Conservation (phyloP, 2,797 vertebrate genomes). For the Tamandua tetradactyla region DNA sequence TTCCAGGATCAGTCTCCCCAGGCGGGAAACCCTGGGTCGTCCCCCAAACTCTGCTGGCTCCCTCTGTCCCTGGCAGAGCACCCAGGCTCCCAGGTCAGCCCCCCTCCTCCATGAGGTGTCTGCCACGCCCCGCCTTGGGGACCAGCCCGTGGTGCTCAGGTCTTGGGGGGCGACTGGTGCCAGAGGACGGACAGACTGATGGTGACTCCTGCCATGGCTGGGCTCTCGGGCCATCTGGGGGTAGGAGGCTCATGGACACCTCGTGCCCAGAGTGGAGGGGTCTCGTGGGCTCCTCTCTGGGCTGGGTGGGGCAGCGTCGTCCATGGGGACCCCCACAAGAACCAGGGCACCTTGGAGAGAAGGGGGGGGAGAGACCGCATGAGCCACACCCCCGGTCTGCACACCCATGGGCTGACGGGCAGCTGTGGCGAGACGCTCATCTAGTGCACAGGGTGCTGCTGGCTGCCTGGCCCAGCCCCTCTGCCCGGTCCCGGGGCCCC, state of each 20-base stretch:
- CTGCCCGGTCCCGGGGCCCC: no score
- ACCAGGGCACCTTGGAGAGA: rapidly evolving
- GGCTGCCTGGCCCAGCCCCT: no score
- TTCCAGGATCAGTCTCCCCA: not conserved
- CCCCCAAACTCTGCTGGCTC: not conserved
- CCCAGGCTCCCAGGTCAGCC: not conserved
- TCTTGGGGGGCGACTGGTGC: not conserved
- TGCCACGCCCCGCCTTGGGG: not conserved
- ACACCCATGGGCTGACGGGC: not conserved
- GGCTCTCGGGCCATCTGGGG: not conserved
- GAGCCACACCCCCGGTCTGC: no score
- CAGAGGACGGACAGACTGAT: no score
- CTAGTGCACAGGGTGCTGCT: no score
- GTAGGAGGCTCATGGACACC: not conserved
- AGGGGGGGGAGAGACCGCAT: not conserved
- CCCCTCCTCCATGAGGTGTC: not conserved
- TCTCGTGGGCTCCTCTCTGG: not conserved
- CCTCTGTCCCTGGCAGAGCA: rapidly evolving
- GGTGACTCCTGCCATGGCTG: rapidly evolving
- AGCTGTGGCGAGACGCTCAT: not conserved
- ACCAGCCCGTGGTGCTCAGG: rapidly evolving
- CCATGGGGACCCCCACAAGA: no score
- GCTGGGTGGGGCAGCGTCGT: not conserved
- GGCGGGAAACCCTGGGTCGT: no score
- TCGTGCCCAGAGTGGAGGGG: not conserved